Evolutionary conservation across 2,888 invertebrate genomes (phyloP), one percentile per base, ranked within the genome.

Genomic region (Meghimatium bilineatum): DNA sequence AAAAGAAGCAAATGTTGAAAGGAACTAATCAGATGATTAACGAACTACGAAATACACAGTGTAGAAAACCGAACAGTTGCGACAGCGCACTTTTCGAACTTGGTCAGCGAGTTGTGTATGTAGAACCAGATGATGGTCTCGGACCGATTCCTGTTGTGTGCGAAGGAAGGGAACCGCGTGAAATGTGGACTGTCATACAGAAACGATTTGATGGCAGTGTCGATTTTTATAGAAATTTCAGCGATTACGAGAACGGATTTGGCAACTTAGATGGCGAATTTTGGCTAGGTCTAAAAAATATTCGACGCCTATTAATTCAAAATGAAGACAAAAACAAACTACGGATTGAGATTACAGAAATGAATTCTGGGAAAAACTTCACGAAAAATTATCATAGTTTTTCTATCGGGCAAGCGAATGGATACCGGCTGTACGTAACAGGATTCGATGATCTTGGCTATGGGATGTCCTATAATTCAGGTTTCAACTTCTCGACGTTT

Each of bases 161-260:
- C 44, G 63, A 81, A 34, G 81, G 36, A 1, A 29, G 14, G 0
- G 20, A 29, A 23, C 63, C 14, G 17, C 34, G 52, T 3, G 66
- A 74, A 32, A 60, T 29, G 20, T 81, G 81, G 81, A 81, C 75
- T 6, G 81, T 82, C 26, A 75, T 76, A 26, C 82, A 82, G 67
- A 82, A 76, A 36, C 52, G 82, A 5, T 76, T 67, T 67, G 29
- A 82, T 52, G 82, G 82, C 0, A 67, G 67, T 36, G 82, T 82
- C 1, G 82, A 82, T 29, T 82, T 82, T 44, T 76, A 76, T 26
- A 2, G 76, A 67, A 67, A 76, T 29, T 82, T 32, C n/a, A 36
- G 52, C 34, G 66, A 63, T 10, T 82, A 82, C 67, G 76, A 82
- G 17, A 44, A 66, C 26, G 82, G 82, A 10, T 82, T 82, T 44